Conservation (phyloP, 2,888 invertebrate genomes). For the Cosmia trapezina region DNA sequence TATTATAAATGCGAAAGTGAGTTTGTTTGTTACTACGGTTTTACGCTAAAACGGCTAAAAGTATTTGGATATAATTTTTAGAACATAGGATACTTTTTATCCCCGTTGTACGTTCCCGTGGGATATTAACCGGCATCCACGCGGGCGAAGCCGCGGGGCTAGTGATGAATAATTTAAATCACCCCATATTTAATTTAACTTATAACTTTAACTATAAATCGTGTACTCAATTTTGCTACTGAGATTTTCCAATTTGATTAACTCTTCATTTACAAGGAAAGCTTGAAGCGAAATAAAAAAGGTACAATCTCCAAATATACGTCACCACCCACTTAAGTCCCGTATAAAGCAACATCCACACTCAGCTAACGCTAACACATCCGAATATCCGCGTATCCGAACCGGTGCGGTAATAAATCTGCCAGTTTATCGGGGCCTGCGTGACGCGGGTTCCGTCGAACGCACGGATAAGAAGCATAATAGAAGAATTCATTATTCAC, state of each 20-base stretch:
- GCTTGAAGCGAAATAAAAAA: neutral
- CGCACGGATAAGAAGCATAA: conserved; percentile 57
- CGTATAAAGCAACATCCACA: conserved; percentile 38
- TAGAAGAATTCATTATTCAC: conserved; percentile 64
- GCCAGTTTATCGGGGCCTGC: conserved; percentile 60
- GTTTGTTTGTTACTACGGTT: too few species aligned
- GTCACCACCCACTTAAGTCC: conserved; percentile 31
- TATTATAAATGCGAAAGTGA: too few species aligned
- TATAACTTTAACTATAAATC: neutral
- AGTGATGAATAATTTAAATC: neutral
- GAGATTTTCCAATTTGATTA: neutral
- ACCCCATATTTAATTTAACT: too few species aligned
- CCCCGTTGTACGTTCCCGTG: too few species aligned
- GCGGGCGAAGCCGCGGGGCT: too few species aligned
- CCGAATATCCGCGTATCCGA: conserved; percentile 47
- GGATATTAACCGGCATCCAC: too few species aligned
- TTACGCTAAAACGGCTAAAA: too few species aligned
- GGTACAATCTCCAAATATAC: neutral
- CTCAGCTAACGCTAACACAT: conserved; percentile 32
- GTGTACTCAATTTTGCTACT: neutral
- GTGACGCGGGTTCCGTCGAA: conserved; percentile 60
- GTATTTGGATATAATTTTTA: too few species aligned
- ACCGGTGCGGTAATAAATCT: conserved; percentile 64
- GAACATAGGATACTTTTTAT: too few species aligned
- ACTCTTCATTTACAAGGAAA: neutral